These are phyloP conservation scores for Synaphobranchus kaupii DNA, from an alignment of 2,797 vertebrate species.

Conservation along the genomic window DNA sequence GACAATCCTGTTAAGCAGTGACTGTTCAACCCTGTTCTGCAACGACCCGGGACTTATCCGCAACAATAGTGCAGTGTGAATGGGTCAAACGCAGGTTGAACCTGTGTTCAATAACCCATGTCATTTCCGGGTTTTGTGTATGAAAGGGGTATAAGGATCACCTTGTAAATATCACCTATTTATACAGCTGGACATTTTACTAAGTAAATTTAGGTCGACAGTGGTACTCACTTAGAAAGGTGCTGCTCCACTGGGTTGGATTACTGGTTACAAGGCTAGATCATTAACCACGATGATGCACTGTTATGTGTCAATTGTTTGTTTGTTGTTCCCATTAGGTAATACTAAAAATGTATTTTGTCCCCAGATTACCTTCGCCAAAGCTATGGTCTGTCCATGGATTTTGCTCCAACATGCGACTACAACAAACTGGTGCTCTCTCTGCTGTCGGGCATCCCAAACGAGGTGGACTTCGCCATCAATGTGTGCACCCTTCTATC, in stretches of 20 bases:
- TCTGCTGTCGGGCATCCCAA: slow-evolving; percentile 96
- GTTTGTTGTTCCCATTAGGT: slow-evolving; percentile 35
- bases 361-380: slow-evolving; percentile 96
- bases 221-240: not conserved
- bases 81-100: too few species aligned
- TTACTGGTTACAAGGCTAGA: not conserved
- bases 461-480: slow-evolving; percentile 99
- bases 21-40: too few species aligned
- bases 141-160: not conserved
- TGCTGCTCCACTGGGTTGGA: not conserved
- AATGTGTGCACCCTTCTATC: slow-evolving; percentile 98
- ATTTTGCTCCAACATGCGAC: slow-evolving; percentile 93
- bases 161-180: not conserved
- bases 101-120: too few species aligned
- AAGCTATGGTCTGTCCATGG: slow-evolving; percentile 96
- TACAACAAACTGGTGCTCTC: slow-evolving; percentile 99
- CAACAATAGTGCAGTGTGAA: too few species aligned
- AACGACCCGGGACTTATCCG: too few species aligned
- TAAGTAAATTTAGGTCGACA: not conserved
- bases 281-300: not conserved
- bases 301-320: not conserved
- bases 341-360: slow-evolving; percentile 15
- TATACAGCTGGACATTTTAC: not conserved
- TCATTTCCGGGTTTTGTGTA: too few species aligned
- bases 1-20: too few species aligned